phyloP scores from a whole-genome alignment of 64 coral and sea anemone genomes.

The Exaiptasia diaphana region DNA sequence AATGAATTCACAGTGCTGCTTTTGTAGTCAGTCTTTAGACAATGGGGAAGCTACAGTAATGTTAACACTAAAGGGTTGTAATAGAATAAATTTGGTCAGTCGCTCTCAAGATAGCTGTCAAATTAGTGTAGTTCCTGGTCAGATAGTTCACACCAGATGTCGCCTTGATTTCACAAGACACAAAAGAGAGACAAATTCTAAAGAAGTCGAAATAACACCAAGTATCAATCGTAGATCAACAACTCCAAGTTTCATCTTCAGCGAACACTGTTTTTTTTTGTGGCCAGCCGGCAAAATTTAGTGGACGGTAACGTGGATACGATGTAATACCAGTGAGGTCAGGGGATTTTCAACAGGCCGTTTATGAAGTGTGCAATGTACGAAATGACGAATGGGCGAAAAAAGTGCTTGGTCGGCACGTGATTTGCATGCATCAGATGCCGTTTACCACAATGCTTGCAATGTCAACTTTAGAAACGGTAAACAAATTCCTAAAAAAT shows the following conservation, averaged over 20 bases:
- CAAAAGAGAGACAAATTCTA: not conserved
- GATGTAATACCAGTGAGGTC: conserved; percentile 5
- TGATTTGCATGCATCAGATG: conserved; percentile 39
- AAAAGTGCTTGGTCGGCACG: not conserved
- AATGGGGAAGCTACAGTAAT: not conserved
- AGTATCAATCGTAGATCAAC: not conserved
- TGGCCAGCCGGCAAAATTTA: not conserved
- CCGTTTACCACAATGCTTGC: conserved; percentile 14
- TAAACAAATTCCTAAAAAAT: conserved; percentile 13
- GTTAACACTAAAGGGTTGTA: not conserved
- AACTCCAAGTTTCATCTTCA: not conserved
- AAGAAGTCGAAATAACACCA: not conserved
- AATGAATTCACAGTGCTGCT: too few relatives aligned
- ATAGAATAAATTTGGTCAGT: not conserved
- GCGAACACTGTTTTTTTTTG: conserved; percentile 5
- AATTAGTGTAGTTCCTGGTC: not conserved
- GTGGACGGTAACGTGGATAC: not conserved
- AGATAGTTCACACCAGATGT: not conserved
- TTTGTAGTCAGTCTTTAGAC: too few relatives aligned
- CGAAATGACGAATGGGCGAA: conserved; percentile 15
- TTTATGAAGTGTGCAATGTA: not conserved
- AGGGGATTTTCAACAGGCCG: conserved; percentile 1
- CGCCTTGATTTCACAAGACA: not conserved
- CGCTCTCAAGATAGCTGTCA: not conserved
- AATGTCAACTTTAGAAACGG: conserved; percentile 31